phyloP scores from a whole-genome alignment of 2,888 invertebrate species.

The Amphipyra tragopoginis region DNA sequence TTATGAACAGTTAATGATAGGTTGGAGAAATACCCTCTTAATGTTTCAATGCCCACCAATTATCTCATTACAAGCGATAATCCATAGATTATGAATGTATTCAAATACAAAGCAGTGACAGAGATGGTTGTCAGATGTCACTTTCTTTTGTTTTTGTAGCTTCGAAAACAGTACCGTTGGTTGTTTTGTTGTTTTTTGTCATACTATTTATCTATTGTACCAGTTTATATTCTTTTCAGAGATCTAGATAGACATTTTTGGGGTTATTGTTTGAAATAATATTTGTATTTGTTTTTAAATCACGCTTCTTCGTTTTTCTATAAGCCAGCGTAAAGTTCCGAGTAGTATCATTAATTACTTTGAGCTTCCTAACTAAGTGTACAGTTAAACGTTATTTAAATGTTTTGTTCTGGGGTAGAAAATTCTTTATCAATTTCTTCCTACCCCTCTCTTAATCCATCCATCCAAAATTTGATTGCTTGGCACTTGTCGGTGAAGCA shows the following conservation, averaged over 20 bases:
- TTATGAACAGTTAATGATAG: too few relatives aligned
- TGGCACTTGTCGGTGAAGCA: too few relatives aligned
- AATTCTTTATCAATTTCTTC: too few relatives aligned
- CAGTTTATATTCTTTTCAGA: slow-evolving; percentile 9
- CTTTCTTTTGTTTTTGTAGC: slow-evolving; percentile 26
- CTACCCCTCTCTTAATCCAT: too few relatives aligned
- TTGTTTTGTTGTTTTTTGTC: slow-evolving; percentile 31
- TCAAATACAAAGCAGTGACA: slow-evolving; percentile 37
- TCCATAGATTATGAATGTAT: slow-evolving; percentile 42
- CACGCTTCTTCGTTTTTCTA: not conserved
- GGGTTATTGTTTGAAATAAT: not conserved
- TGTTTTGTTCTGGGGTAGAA: too few relatives aligned
- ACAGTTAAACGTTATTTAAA: too few relatives aligned
- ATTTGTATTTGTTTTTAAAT: too few relatives aligned
- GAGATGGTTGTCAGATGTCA: slow-evolving; percentile 33
- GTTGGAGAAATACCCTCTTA: too few relatives aligned
- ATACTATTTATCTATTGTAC: slow-evolving; percentile 21
- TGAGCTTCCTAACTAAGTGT: too few relatives aligned
- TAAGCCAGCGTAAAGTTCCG: too few relatives aligned
- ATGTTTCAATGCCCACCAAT: slow-evolving; percentile 16
- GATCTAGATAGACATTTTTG: slow-evolving; percentile 11
- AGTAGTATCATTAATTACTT: too few relatives aligned
- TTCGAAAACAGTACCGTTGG: slow-evolving; percentile 16
- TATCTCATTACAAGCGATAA: slow-evolving; percentile 38
- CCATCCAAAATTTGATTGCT: too few relatives aligned